phyloP scores from a whole-genome alignment of 2,797 vertebrate species.

The Momotus momota region DNA sequence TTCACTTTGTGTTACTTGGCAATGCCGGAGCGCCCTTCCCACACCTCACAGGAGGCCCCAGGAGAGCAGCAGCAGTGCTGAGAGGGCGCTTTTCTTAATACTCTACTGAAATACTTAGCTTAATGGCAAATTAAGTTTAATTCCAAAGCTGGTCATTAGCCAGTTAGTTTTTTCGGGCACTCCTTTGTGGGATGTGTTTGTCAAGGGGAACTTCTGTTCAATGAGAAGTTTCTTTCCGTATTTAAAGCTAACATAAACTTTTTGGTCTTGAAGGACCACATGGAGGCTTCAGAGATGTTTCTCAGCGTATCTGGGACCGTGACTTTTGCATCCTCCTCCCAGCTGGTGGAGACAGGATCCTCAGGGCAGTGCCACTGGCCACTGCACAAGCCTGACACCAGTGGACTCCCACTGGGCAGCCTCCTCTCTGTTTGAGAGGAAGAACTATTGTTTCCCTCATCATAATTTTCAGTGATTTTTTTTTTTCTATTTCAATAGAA shows the following conservation, averaged over 20 bases:
- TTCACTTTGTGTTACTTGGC: background rate
- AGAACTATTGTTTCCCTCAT: background rate
- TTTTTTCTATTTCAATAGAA: background rate
- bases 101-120: background rate
- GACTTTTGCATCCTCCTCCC: background rate
- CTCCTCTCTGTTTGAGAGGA: background rate
- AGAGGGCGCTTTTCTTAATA: background rate
- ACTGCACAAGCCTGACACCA: background rate
- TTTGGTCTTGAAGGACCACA: too few relatives aligned
- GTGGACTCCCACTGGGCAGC: fast-evolving
- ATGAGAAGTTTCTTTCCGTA: background rate
- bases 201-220: background rate
- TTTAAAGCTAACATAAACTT: background rate
- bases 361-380: fast-evolving
- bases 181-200: background rate
- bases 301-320: background rate
- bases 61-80: background rate
- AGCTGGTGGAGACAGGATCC: background rate
- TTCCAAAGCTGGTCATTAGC: background rate
- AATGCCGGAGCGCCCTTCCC: fast-evolving
- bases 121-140: background rate
- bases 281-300: background rate
- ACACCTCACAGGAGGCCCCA: background rate
- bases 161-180: background rate
- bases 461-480: background rate